These are phyloP conservation scores for Drosophila setosimentum DNA, from an alignment of 2,888 invertebrate species.

Conservation along the genomic window DNA sequence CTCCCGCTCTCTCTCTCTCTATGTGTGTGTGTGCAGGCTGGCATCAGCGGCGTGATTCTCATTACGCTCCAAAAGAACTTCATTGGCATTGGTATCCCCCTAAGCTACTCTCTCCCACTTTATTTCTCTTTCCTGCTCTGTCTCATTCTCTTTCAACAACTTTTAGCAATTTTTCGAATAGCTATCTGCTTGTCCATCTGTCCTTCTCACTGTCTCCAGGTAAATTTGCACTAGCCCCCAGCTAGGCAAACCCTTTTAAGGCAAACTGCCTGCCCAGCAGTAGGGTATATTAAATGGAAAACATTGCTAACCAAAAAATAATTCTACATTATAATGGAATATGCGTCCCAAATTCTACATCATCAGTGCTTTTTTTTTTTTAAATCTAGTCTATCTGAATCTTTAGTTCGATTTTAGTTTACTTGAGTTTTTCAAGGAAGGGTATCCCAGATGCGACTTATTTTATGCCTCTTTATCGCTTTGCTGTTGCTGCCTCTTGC, in stretches of 20 bases:
- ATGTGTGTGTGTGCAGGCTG: slow-evolving; percentile 6
- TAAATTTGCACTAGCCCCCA: slow-evolving; percentile 68
- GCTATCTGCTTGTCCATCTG: slow-evolving; percentile 52
- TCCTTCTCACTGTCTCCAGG: slow-evolving; percentile 55
- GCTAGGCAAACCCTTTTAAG: slow-evolving; percentile 47
- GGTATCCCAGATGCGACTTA: slow-evolving; percentile 3
- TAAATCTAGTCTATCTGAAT: neutral
- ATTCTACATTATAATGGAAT: too few relatives aligned
- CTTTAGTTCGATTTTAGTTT: neutral
- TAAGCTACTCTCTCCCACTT: neutral
- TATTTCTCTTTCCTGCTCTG: slow-evolving; percentile 2
- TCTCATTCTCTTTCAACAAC: slow-evolving; percentile 35
- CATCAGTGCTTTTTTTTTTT: neutral
- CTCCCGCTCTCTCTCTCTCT: neutral
- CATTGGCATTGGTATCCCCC: slow-evolving; percentile 47
- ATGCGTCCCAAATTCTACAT: neutral
- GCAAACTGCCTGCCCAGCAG: slow-evolving; percentile 1
- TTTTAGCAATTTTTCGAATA: slow-evolving; percentile 65
- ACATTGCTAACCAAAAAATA: neutral
- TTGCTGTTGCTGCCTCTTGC: slow-evolving; percentile 37
- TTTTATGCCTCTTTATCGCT: neutral
- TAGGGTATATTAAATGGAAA: slow-evolving; percentile 7
- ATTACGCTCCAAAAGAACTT: slow-evolving; percentile 60
- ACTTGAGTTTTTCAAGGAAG: neutral
- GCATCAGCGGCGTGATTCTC: slow-evolving; percentile 32